phyloP scores from a whole-genome alignment of 1,140 invertebrate genomes.

The Drosophila sechellia region DNA sequence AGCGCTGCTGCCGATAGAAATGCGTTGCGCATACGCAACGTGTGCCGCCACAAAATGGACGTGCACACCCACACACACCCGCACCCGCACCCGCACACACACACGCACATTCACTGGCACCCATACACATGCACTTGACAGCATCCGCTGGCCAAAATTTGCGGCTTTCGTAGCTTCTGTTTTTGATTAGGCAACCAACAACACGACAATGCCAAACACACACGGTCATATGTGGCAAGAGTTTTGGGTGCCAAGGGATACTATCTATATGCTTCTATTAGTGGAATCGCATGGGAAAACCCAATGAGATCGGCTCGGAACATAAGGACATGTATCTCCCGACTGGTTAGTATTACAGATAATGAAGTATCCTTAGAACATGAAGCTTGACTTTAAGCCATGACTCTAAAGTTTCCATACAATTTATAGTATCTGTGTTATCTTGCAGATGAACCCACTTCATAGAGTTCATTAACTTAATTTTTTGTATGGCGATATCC shows the following conservation, averaged over 20 bases:
- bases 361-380: too few relatives aligned
- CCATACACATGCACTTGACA: conserved; percentile 15
- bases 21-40: conserved; percentile 78
- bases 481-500: background rate
- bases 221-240: conserved; percentile 2
- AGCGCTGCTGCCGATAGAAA: conserved; percentile 43
- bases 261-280: background rate
- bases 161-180: conserved; percentile 73
- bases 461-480: conserved; percentile 11
- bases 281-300: background rate
- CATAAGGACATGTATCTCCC: too few relatives aligned
- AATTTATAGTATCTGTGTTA: background rate
- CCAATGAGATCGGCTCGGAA: background rate
- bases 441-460: background rate
- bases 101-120: background rate
- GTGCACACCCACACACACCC: conserved; percentile 14
- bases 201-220: conserved; percentile 8
- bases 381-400: too few relatives aligned
- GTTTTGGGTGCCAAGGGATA: background rate
- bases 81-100: background rate
- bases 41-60: conserved; percentile 56
- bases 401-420: too few relatives aligned
- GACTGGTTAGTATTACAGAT: too few relatives aligned
- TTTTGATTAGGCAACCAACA: conserved; percentile 71
- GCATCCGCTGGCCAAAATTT: conserved; percentile 60